Conservation (phyloP, 2,797 vertebrate species). For the Macrochelys suwanniensis region DNA sequence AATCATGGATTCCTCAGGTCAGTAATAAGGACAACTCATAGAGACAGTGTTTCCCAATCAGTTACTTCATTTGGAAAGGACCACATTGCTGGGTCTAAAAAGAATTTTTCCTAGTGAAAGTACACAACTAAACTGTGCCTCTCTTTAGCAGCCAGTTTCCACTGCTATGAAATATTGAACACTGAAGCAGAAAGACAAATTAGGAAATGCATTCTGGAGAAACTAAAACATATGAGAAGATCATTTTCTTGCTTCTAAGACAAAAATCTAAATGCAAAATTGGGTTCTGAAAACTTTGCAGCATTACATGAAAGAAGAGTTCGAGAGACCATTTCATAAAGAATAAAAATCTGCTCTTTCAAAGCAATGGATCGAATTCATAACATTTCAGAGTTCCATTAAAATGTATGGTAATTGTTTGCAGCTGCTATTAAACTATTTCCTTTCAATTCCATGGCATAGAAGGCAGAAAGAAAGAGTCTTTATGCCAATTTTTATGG, state of each 20-base stretch:
- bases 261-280: background rate
- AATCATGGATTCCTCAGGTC: conserved; percentile 8
- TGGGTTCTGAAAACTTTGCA: background rate
- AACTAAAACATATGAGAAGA: conserved; percentile 25
- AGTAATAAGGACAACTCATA: conserved; percentile 28
- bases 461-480: conserved; percentile 49
- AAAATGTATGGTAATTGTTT: conserved; percentile 77
- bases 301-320: background rate
- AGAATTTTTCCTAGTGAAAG: conserved; percentile 41
- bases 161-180: conserved; percentile 48
- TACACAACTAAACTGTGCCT: conserved; percentile 43
- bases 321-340: conserved; percentile 7
- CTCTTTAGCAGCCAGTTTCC: conserved; percentile 36
- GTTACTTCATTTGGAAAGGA: conserved; percentile 43
- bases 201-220: conserved; percentile 37
- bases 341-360: conserved; percentile 28
- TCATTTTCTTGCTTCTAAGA: background rate
- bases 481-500: conserved; percentile 56
- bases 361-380: conserved; percentile 63
- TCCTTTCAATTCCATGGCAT: conserved; percentile 73
- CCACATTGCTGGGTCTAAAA: background rate
- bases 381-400: conserved; percentile 57
- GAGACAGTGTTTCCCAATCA: conserved; percentile 44
- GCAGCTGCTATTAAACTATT: conserved; percentile 78
- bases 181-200: conserved; percentile 25